Conservation (phyloP, 2,888 invertebrate species). For the Patella pellucida region DNA sequence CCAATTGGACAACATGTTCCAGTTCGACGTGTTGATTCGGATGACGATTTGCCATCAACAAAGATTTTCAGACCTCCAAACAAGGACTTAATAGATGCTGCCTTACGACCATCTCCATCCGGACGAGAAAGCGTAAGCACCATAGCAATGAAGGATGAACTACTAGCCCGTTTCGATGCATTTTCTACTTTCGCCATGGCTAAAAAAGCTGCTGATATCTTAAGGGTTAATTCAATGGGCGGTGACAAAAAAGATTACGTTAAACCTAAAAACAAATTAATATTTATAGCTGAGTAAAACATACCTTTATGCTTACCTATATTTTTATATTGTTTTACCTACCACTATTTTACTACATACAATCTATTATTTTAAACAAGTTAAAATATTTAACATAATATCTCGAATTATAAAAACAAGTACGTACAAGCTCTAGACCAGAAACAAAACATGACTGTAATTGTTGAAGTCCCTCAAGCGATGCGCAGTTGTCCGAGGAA, state of each 20-base stretch:
- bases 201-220: constrained; percentile 21
- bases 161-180: constrained; percentile 23
- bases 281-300: constrained; percentile 22
- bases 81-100: background rate
- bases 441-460: no score
- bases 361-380: no score
- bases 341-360: no score
- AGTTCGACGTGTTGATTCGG: background rate
- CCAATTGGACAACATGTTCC: background rate
- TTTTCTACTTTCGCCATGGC: constrained; percentile 25
- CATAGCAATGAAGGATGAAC: constrained; percentile 22
- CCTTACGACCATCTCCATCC: background rate
- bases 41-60: background rate
- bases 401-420: no score
- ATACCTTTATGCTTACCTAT: no score
- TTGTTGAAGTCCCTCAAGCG: no score
- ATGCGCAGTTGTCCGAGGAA: no score
- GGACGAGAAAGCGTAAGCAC: constrained; percentile 21
- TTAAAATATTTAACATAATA: no score
- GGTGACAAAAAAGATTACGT: constrained; percentile 1
- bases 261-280: constrained; percentile 21
- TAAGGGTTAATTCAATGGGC: constrained; percentile 11
- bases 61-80: background rate
- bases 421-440: no score
- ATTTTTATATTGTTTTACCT: no score